Conservation (phyloP, 2,113 vertebrate species). For the Canis aureus region DNA sequence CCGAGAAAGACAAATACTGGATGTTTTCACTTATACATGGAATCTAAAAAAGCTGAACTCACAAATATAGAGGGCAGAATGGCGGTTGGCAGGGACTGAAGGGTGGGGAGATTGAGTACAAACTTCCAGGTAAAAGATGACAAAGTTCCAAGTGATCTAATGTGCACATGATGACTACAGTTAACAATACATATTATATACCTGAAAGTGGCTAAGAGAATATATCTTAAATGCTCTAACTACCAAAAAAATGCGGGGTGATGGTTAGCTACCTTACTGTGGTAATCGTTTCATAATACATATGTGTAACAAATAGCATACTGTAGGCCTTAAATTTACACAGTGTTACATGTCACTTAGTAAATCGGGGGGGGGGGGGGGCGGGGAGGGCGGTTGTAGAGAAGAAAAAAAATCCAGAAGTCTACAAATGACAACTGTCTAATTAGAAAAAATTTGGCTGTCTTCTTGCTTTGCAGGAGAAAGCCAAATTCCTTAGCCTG, state of each 20-base stretch:
- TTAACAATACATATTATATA: not conserved
- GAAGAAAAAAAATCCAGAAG: not conserved
- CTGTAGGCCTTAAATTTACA: not conserved
- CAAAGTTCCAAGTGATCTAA: not conserved
- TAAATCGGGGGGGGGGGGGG: not conserved
- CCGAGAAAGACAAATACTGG: not conserved
- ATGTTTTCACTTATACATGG: not conserved
- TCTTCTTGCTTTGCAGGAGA: not conserved
- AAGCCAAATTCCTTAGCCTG: not conserved
- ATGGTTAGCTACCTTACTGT: not conserved
- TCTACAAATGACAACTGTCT: constrained; percentile 14
- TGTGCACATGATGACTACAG: not conserved
- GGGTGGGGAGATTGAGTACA: not conserved
- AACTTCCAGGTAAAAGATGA: not conserved
- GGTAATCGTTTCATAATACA: not conserved
- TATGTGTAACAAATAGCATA: not conserved
- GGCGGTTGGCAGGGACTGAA: not conserved
- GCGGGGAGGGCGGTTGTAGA: no score
- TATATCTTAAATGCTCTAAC: not conserved
- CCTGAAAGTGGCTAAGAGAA: not conserved
- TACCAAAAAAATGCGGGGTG: not conserved
- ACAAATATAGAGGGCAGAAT: not conserved
- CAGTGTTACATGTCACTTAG: not conserved
- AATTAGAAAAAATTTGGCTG: not conserved
- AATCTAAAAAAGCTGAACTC: not conserved